These are phyloP conservation scores for Strigops habroptila DNA, from an alignment of 2,113 vertebrate genomes.

Conservation along the genomic window DNA sequence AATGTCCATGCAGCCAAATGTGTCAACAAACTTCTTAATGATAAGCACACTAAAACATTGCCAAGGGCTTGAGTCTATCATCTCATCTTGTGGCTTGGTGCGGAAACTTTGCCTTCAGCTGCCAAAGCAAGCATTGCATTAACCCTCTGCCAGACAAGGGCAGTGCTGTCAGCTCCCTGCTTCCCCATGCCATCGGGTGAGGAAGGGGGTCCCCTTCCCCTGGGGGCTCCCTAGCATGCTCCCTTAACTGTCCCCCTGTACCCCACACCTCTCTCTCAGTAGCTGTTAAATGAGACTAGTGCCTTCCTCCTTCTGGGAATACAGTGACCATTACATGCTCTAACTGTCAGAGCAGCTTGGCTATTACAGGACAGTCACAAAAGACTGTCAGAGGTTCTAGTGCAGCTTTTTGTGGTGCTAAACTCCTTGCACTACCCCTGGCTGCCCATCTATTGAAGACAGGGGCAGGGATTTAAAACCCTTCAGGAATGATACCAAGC, in stretches of 20 bases:
- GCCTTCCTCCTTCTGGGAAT: neutral
- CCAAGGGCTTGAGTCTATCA: neutral
- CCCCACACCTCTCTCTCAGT: neutral
- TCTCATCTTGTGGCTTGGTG: neutral
- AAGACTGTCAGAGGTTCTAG: neutral
- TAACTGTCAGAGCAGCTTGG: neutral
- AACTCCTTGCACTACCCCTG: neutral
- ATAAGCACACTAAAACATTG: neutral
- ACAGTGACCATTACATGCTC: rapidly evolving
- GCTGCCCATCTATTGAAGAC: neutral
- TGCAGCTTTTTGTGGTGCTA: too few species aligned
- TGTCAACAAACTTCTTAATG: neutral
- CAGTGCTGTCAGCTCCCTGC: neutral
- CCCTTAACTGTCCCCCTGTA: neutral
- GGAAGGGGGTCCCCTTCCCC: neutral
- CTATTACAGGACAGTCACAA: neutral
- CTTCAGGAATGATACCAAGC: neutral
- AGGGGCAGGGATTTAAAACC: neutral
- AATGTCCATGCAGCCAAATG: neutral
- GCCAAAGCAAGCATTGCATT: neutral
- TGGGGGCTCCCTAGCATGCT: neutral
- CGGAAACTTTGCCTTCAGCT: neutral
- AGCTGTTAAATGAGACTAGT: neutral
- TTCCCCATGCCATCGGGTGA: neutral
- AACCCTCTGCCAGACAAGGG: neutral